Percentiles rank a stretch among this genome's conserved stretches.
These are phyloP conservation scores for Bugulina stolonifera DNA, from an alignment of 2,888 invertebrate species.

Conservation along the genomic window DNA sequence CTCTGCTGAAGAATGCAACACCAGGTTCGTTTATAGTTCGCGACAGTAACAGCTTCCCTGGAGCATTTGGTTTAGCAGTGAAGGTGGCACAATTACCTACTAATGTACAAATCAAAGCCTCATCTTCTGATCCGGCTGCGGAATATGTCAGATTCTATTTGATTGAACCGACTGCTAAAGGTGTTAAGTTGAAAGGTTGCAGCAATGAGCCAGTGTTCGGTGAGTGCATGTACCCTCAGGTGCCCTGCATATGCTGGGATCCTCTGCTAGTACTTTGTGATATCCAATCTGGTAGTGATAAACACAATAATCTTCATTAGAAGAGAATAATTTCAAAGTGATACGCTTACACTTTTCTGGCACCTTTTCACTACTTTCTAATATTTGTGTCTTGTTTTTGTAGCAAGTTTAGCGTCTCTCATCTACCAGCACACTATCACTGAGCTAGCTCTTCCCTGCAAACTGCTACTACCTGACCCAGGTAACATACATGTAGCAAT, in stretches of 20 bases:
- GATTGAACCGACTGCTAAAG: conserved; percentile 90
- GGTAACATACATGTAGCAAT: too few relatives aligned
- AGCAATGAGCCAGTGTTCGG: conserved; percentile 95
- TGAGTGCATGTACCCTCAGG: conserved; percentile 45
- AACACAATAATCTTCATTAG: too few relatives aligned
- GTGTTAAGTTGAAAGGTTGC: conserved; percentile 90
- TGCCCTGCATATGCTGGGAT: too few relatives aligned
- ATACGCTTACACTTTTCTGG: too few relatives aligned
- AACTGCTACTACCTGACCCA: conserved; percentile 73
- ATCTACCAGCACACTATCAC: conserved; percentile 98
- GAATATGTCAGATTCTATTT: conserved; percentile 92
- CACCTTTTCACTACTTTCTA: too few relatives aligned
- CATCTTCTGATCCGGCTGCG: conserved; percentile 60
- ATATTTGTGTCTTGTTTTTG: too few relatives aligned
- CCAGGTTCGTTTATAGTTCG: conserved; percentile 94
- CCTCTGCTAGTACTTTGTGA: too few relatives aligned
- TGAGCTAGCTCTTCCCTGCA: conserved; percentile 86
- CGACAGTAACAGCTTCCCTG: conserved; percentile 92
- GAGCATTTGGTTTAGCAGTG: conserved; percentile 91
- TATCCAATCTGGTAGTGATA: too few relatives aligned
- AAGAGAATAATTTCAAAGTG: too few relatives aligned
- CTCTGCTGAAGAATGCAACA: conserved; percentile 74
- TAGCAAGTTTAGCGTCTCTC: conserved; percentile 81
- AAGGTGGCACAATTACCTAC: conserved; percentile 82
- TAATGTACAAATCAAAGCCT: conserved; percentile 56